Conservation (phyloP, 2,888 invertebrate genomes). For the Drosophila cracens region DNA sequence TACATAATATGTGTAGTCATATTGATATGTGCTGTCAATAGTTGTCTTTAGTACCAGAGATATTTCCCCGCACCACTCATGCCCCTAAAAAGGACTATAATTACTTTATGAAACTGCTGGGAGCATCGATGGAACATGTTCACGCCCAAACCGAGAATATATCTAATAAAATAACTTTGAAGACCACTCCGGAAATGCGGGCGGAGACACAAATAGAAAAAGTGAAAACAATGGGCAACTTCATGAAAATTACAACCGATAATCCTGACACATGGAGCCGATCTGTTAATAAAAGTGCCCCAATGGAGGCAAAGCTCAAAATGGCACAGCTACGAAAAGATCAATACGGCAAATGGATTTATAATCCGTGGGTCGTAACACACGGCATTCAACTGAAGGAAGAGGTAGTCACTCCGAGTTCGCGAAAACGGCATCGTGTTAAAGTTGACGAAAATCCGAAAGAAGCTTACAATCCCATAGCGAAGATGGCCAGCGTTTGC, state of each 20-base stretch:
- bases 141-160: not conserved
- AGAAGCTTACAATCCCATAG: slow-evolving; percentile 28
- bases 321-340: not conserved
- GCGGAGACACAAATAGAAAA: not conserved
- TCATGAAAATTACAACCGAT: not conserved
- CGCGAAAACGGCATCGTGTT: not conserved
- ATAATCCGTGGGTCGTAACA: slow-evolving; percentile 24
- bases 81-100: not conserved
- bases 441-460: slow-evolving; percentile 10
- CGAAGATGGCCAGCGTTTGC: slow-evolving; percentile 20
- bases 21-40: not conserved
- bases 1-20: no score
- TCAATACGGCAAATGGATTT: slow-evolving; percentile 2
- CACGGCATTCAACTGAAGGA: not conserved
- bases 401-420: not conserved
- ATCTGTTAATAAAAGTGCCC: not conserved
- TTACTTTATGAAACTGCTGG: not conserved
- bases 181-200: not conserved
- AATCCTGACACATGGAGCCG: not conserved
- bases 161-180: not conserved
- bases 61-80: not conserved
- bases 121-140: not conserved
- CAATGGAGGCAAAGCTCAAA: not conserved
- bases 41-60: slow-evolving; percentile 7
- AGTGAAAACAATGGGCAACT: not conserved